Evolutionary conservation across 2,888 invertebrate genomes (phyloP), one percentile per base, ranked within the genome.

Genomic region (Sussaba pulchella): DNA sequence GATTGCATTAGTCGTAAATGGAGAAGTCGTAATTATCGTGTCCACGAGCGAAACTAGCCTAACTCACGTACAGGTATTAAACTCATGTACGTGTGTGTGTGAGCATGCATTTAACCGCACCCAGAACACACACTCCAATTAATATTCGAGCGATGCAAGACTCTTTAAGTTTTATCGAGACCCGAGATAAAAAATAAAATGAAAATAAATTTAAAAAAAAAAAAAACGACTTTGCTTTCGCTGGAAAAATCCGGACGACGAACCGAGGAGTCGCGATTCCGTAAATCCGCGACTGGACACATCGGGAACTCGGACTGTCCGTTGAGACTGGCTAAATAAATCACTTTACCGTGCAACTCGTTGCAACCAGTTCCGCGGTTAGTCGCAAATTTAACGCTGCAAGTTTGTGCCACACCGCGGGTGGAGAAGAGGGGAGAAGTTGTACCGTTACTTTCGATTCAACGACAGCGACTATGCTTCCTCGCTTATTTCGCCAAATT

Each of bases 141-240:
- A 47, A 61, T 71, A 61, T 2, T 39, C 17, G 12, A 21, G 36
- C 50, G 36, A 39, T 50, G 43, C 26, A 47, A 63, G 69, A 63
- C 69, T 72, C 69, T 69, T 43, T 39, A 17, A 4, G 39, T 63
- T 64, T 64, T 26, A 17, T 6, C 2, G 19, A 45, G 19, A 59
- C 21, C 14, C 47, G 14, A 71, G 69, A 70, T 74, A 77, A n/a
- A n/a, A n/a, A n/a, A n/a, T n/a, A n/a, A n/a, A n/a, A n/a, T n/a
- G n/a, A n/a, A n/a, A n/a, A n/a, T n/a, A n/a, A n/a, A n/a, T n/a
- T n/a, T n/a, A n/a, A n/a, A n/a, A n/a, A n/a, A n/a, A n/a, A n/a
- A n/a, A n/a, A n/a, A n/a, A 73, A 81, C 69, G 61, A 70, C 74
- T 82, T 77, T 74, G 81, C 85, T 85, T 85, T 84, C 85, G 82